Evolutionary conservation across 1,140 invertebrate genomes (phyloP), one percentile per base, ranked within the genome.

Genomic region (Eulimnadia texana): DNA sequence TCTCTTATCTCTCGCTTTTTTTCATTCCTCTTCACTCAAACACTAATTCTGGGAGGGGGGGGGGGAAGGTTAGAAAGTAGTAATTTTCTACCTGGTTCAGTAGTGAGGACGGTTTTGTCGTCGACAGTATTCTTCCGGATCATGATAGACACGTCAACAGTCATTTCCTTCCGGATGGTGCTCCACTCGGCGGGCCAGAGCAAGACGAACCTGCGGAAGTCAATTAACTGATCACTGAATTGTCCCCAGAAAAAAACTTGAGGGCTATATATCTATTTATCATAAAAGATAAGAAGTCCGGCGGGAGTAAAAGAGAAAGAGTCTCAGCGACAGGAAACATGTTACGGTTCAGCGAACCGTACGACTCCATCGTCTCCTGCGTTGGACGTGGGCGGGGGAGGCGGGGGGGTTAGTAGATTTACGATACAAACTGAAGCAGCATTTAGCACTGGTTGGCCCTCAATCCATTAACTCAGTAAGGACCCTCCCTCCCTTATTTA

Each of bases 141-240:
- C 6, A 6, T 9, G 33, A 42, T 42, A 16, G 33, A 42, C 33
- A 42, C 33, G 16, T 42, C 33, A 16, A 42, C 33, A 6, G 16
- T 6, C 33, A 42, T 42, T 42, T 42, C 33, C 16, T 42, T 42
- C 33, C 16, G 6, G 16, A 57, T 27, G n/a, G 28, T 16, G 1
- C 29, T 27, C 55, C 55, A 57, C 33, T 57, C 55, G 55, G 3
- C 22, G 11, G 25, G 55, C 55, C 55, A 57, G 13, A 57, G 33
- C 25, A 28, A 57, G 29, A 57, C 55, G 28, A 57, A 57, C 28
- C 55, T 57, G 11, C 10, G 9, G n/a, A 25, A 42, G 33, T 16
- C 16, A 42, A 42, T 42, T 42, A n/a, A n/a, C n/a, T n/a, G n/a
- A n/a, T n/a, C n/a, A n/a, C n/a, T n/a, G n/a, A n/a, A n/a, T n/a